phyloP scores from a whole-genome alignment of 2,797 vertebrate genomes.

The Danio aesculapii region DNA sequence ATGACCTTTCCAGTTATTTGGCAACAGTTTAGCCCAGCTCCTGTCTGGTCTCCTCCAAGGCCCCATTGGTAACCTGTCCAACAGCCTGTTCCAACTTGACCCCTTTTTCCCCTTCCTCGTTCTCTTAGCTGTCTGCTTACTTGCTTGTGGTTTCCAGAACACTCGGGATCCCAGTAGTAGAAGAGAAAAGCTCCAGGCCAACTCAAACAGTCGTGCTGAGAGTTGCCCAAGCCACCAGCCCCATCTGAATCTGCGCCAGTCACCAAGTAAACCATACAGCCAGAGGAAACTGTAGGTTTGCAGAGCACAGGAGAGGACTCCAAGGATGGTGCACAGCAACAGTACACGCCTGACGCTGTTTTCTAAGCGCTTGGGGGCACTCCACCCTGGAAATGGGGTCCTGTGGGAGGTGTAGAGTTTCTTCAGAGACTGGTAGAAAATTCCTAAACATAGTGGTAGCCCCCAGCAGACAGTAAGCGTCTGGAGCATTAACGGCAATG shows the following conservation, averaged over 20 bases:
- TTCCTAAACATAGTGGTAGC: conserved; percentile 73
- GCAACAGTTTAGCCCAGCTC: conserved; percentile 78
- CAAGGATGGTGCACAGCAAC: conserved; percentile 76
- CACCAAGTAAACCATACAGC: conserved; percentile 84
- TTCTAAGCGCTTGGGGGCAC: conserved; percentile 68
- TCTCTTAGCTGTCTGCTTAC: conserved; percentile 49
- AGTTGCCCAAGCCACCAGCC: conserved; percentile 89
- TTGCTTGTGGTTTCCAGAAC: conserved; percentile 71
- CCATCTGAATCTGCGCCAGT: conserved; percentile 82
- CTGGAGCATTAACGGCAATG: conserved; percentile 81
- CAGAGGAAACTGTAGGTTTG: conserved; percentile 86
- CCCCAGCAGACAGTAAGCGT: conserved; percentile 82
- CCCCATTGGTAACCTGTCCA: conserved; percentile 72
- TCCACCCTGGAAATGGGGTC: conserved; percentile 67
- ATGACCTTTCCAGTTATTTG: conserved; percentile 83
- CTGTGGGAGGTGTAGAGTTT: conserved; percentile 60
- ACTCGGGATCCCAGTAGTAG: conserved; percentile 77
- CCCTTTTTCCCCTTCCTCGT: conserved; percentile 43
- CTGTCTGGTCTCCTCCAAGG: conserved; percentile 64
- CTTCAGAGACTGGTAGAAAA: conserved; percentile 74
- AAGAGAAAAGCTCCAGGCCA: conserved; percentile 81
- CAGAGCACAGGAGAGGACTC: conserved; percentile 82
- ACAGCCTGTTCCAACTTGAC: conserved; percentile 79
- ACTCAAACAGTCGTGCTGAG: conserved; percentile 85
- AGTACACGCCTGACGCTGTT: conserved; percentile 71